Conservation (phyloP, 2,113 vertebrate genomes). For the Thalassoma bifasciatum region DNA sequence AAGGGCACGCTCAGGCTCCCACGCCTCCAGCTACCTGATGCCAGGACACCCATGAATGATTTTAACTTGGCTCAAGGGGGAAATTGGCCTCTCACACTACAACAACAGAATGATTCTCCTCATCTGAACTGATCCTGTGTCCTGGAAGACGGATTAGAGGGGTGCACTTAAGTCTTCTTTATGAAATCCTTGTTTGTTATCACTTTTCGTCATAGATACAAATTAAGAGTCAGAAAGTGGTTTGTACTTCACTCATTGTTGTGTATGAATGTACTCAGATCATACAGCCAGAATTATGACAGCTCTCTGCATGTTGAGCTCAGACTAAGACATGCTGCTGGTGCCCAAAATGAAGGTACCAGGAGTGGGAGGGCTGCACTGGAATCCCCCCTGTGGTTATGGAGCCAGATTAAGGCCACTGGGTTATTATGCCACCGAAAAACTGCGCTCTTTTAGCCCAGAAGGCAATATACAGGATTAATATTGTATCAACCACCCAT, state of each 20-base stretch:
- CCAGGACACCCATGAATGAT: conserved; percentile 40
- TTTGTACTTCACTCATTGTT: neutral
- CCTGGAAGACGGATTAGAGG: conserved; percentile 2
- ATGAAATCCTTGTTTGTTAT: neutral
- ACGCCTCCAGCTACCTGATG: conserved; percentile 49
- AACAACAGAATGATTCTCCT: neutral
- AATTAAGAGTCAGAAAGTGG: neutral
- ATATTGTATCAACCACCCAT: conserved; percentile 49
- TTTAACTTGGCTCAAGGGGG: conserved; percentile 22
- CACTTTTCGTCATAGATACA: neutral
- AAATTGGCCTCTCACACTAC: conserved; percentile 18
- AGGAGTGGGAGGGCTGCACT: conserved; percentile 31
- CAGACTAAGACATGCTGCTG: neutral
- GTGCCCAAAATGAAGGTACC: conserved; percentile 28
- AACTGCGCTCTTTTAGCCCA: conserved; percentile 55
- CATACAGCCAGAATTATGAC: neutral
- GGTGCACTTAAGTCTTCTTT: conserved; percentile 8
- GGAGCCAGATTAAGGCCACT: conserved; percentile 78
- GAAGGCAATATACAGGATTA: conserved; percentile 63
- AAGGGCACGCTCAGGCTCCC: conserved; percentile 7
- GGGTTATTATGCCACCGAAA: conserved; percentile 74
- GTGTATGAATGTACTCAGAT: no score
- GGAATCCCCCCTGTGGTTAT: conserved; percentile 56
- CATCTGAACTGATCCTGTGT: conserved; percentile 5
- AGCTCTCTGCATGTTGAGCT: conserved; percentile 10